Evolutionary conservation across 2,797 vertebrate species (phyloP), one percentile per base, ranked within the genome.

Genomic region (Anomalospiza imberbis): DNA sequence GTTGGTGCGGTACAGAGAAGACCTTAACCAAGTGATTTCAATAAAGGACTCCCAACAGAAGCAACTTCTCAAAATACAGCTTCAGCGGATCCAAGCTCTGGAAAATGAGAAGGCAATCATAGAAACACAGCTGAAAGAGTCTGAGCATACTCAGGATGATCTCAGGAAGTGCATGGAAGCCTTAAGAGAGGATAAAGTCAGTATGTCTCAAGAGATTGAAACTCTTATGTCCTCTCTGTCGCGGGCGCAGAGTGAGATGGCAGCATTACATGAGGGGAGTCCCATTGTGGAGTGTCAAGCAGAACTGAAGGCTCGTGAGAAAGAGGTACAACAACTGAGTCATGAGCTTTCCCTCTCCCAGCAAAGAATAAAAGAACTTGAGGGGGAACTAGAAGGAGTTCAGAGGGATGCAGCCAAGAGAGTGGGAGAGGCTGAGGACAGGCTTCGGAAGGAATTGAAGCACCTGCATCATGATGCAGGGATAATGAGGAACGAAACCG

Each of bases 31-130:
- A 58, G 98, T 99, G 53, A 98, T 99, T 88, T 97, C 98, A 78
- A 98, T 99, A 98, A 99, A 99, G 97, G 99, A 99, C 74, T 98
- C 97, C n/a, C 99, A 99, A 47, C 99, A 99, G 95, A 99, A 98
- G 75, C 98, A 99, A 42, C 98, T 99, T 19, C 98, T 99, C 84
- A 97, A 98, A 12, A 96, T 96, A 19, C 99, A 99, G 88, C 96
- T 98, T 38, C 98, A 98, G 87, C 98, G 89, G 5, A 98, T 99
- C 55, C 95, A 97, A 5, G 91, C 97, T 18, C 97, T 99, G 88
- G 98, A 99, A 91, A 98, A 91, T 63, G 98, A 99, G 61, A 98
- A 97, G 21, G 91, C 95, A 31, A 61, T 97, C 31, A 36, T 98
- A 58, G 98, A 98, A 92, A 85, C 67, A n/a, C 97, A 94, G 45